Evolutionary conservation across 1,140 invertebrate genomes (phyloP).

Genomic region (Drosophila trapezifrons): DNA sequence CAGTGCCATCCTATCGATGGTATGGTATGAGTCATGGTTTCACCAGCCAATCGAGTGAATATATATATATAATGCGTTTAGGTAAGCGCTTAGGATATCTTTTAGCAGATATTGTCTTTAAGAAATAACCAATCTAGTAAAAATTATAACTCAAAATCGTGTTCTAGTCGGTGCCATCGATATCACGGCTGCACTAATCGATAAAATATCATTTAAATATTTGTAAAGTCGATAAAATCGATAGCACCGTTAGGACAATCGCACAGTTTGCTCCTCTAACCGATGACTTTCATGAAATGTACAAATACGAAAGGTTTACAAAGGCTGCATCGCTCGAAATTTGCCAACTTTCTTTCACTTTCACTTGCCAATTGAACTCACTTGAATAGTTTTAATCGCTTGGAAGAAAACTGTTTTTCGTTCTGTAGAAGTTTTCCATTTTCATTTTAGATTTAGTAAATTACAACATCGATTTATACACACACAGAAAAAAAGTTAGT

Average conservation of each 20-base stretch:
- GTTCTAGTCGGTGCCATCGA: background rate
- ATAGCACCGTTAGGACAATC: slow-evolving; percentile 22
- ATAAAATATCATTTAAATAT: background rate
- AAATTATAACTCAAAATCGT: background rate
- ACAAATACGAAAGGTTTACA: slow-evolving; percentile 19
- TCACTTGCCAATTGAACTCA: slow-evolving; percentile 83
- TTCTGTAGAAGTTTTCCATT: slow-evolving; percentile 73
- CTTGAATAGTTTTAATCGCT: slow-evolving; percentile 66
- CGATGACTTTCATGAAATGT: slow-evolving; percentile 30
- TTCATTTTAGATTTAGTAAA: slow-evolving; percentile 64
- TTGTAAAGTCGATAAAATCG: slow-evolving; percentile 3
- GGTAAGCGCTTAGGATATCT: background rate
- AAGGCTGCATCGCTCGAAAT: slow-evolving; percentile 53
- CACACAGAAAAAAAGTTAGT: slow-evolving; percentile 75
- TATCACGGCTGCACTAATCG: too few relatives aligned
- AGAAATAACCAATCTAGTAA: background rate
- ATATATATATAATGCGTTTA: slow-evolving; percentile 6
- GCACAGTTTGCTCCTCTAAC: slow-evolving; percentile 23
- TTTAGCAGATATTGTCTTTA: background rate
- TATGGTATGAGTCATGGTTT: slow-evolving; percentile 25
- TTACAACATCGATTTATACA: slow-evolving; percentile 83
- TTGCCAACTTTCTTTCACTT: slow-evolving; percentile 70
- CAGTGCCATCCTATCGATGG: slow-evolving; percentile 32
- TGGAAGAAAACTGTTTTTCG: slow-evolving; percentile 66
- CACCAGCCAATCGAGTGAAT: slow-evolving; percentile 23